Percentiles rank a stretch among this genome's conserved stretches.
These are phyloP conservation scores for Nyctibius bracteatus DNA, from an alignment of 2,113 vertebrate genomes.

Conservation along the genomic window DNA sequence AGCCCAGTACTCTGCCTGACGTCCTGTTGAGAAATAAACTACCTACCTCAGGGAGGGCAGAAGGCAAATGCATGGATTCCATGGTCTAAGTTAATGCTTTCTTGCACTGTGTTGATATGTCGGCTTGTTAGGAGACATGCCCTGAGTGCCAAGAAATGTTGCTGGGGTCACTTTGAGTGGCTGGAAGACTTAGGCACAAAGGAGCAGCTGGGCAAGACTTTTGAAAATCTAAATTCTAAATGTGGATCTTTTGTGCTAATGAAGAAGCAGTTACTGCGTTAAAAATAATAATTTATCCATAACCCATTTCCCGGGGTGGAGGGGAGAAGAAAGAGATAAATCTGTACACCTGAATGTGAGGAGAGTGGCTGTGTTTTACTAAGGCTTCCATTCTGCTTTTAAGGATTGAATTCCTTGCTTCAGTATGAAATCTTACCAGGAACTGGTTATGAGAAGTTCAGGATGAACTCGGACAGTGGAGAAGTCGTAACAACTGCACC, in stretches of 20 bases:
- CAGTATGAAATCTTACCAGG: constrained; percentile 86
- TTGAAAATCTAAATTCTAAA: not conserved
- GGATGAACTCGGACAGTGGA: constrained; percentile 80
- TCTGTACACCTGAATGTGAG: not conserved
- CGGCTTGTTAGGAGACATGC: not conserved
- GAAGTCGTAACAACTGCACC: constrained; percentile 75
- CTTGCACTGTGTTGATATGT: not conserved
- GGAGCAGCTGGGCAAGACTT: not conserved
- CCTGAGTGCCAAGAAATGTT: not conserved
- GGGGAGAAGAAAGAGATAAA: not conserved
- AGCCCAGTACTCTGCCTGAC: not conserved
- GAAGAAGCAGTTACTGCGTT: not conserved
- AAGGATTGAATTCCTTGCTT: constrained; percentile 85
- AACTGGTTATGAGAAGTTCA: constrained; percentile 81
- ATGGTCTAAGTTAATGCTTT: not conserved
- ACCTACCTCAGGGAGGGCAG: not conserved
- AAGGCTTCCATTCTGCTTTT: constrained; percentile 1
- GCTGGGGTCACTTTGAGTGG: not conserved
- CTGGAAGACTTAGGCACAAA: not conserved
- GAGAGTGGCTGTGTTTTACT: not conserved
- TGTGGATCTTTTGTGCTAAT: not conserved
- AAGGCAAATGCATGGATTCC: not conserved
- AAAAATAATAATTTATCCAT: not conserved
- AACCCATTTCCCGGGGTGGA: not conserved
- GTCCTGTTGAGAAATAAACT: not conserved